These are phyloP conservation scores for Lepus townsendii DNA, from an alignment of 2,797 vertebrate species.

Conservation along the genomic window DNA sequence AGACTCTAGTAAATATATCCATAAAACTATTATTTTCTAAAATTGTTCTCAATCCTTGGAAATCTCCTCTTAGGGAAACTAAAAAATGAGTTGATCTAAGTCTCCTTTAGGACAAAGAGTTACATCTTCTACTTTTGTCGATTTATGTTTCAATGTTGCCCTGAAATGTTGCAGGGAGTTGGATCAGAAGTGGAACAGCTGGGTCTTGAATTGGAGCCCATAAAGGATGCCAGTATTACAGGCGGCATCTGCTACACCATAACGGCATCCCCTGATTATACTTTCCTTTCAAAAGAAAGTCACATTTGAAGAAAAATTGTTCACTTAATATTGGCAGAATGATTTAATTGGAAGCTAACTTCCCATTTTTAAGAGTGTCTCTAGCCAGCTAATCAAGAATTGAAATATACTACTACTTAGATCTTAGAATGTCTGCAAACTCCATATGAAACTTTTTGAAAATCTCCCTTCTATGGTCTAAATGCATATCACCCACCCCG, in stretches of 20 bases:
- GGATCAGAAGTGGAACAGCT: too few relatives aligned
- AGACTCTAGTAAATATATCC: neutral
- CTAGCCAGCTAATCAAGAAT: neutral
- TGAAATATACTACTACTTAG: slow-evolving; percentile 4
- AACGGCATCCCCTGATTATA: slow-evolving; percentile 17
- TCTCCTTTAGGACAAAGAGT: neutral
- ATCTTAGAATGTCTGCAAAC: neutral
- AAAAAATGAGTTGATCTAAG: neutral
- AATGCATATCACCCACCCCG: neutral
- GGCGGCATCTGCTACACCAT: neutral
- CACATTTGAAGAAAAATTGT: slow-evolving; percentile 29
- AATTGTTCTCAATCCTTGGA: slow-evolving; percentile 28
- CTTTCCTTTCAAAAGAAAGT: slow-evolving; percentile 50
- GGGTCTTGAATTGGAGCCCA: too few relatives aligned
- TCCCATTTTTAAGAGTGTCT: neutral
- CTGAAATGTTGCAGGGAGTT: neutral
- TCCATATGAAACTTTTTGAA: neutral
- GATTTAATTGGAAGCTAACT: slow-evolving; percentile 30
- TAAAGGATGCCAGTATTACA: neutral
- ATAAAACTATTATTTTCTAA: slow-evolving; percentile 16
- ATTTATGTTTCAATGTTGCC: slow-evolving; percentile 38
- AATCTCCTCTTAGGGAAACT: slow-evolving; percentile 36
- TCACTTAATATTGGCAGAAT: slow-evolving; percentile 15
- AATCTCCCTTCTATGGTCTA: neutral
- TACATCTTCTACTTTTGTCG: neutral